Conservation (phyloP, 2,113 vertebrate species). For the Hemichromis elongatus region DNA sequence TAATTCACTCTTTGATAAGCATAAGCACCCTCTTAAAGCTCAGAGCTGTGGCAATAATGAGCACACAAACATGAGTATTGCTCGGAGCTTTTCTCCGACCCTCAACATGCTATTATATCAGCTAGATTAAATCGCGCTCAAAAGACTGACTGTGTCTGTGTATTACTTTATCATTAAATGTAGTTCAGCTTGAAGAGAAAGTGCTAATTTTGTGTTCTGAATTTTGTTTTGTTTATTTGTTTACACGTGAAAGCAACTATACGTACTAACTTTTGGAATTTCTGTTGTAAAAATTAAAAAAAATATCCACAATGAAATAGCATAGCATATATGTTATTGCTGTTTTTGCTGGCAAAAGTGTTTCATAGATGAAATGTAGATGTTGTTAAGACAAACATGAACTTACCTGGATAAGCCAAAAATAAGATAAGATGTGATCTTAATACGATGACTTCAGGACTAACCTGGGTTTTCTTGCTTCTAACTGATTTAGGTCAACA, state of each 20-base stretch:
- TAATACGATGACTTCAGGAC: too few species aligned
- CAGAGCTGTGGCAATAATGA: conserved; percentile 41
- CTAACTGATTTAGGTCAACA: background rate
- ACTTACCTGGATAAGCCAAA: too few species aligned
- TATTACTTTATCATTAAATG: background rate
- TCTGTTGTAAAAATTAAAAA: background rate
- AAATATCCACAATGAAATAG: background rate
- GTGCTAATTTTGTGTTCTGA: background rate
- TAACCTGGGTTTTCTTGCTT: background rate
- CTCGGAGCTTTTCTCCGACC: conserved; percentile 22
- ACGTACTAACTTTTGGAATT: background rate
- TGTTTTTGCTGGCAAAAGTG: background rate
- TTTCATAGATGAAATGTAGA: background rate
- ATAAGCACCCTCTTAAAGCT: conserved; percentile 44
- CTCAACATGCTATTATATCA: background rate
- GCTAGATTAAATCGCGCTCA: background rate
- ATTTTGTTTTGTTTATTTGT: background rate
- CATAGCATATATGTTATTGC: background rate
- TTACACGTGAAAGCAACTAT: background rate
- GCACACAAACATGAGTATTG: conserved; percentile 17
- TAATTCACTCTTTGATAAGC: conserved; percentile 68
- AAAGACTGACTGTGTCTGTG: background rate
- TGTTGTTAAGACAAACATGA: background rate
- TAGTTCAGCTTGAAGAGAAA: background rate
- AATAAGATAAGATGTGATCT: too few species aligned